Evolutionary conservation across 1,140 invertebrate species (phyloP).

Genomic region (Brachionus rubens): DNA sequence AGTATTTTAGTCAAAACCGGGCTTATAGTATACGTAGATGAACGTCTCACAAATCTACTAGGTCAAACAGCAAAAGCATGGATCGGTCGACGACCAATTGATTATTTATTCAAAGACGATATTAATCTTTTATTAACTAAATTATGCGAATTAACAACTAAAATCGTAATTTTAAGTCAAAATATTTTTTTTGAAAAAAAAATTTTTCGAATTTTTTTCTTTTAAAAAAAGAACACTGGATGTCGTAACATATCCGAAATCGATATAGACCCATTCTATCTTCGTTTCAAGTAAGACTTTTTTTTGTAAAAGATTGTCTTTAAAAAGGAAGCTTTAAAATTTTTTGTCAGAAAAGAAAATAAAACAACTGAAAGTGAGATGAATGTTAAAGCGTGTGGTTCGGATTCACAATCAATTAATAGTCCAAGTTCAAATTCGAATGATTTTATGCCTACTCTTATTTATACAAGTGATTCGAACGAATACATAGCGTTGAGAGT

Average conservation of each 20-base stretch:
- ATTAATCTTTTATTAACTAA: slow-evolving; percentile 16
- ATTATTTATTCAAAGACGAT: slow-evolving; percentile 25
- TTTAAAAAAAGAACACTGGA: slow-evolving; percentile 11
- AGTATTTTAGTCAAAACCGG: slow-evolving; percentile 44
- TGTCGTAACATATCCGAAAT: slow-evolving; percentile 11
- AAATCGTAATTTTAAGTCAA: slow-evolving; percentile 2
- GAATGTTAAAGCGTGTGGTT: background rate
- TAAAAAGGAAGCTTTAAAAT: background rate
- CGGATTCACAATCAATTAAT: background rate
- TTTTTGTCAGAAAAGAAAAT: slow-evolving; percentile 8
- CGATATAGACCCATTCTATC: slow-evolving; percentile 13
- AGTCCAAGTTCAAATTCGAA: background rate
- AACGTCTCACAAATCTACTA: slow-evolving; percentile 17
- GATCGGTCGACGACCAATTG: slow-evolving; percentile 41
- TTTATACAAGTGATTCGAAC: background rate
- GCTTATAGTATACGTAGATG: slow-evolving; percentile 43
- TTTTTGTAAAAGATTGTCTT: background rate
- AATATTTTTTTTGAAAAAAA: background rate
- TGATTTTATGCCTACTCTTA: background rate
- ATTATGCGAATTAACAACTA: slow-evolving; percentile 30
- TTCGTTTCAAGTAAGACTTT: slow-evolving; percentile 20
- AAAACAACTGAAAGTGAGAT: background rate
- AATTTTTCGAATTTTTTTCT: background rate
- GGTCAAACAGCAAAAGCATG: slow-evolving; percentile 11
- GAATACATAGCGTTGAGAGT: slow-evolving; percentile 29